Percentiles rank a stretch among this genome's conserved stretches.
Conservation (phyloP, 2,888 invertebrate species). For the Lasius fuliginosus region DNA sequence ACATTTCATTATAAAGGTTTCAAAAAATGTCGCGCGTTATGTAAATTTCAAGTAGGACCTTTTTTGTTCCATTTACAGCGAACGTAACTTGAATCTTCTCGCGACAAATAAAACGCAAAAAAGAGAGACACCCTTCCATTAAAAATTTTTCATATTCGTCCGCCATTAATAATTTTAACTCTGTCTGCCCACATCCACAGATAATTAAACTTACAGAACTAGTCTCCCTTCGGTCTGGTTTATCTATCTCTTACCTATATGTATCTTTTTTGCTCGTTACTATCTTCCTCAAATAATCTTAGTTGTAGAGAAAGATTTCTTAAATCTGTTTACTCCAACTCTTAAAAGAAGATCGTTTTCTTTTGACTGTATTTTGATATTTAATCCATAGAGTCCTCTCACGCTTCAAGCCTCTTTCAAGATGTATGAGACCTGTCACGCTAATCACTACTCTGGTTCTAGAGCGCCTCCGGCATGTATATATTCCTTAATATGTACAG, state of each 20-base stretch:
- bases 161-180: neutral
- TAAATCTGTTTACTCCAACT: neutral
- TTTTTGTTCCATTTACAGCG: neutral
- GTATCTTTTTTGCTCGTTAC: conserved; percentile 12
- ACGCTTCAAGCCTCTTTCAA: neutral
- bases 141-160: neutral
- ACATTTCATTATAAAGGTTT: conserved; percentile 17
- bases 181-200: neutral
- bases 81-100: neutral
- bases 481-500: conserved; percentile 36
- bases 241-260: conserved; percentile 1
- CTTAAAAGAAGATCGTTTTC: neutral
- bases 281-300: conserved; percentile 5
- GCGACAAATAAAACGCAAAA: neutral
- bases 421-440: neutral
- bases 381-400: neutral
- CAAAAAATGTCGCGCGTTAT: neutral
- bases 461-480: neutral
- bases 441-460: conserved; percentile 13
- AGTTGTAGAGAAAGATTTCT: neutral
- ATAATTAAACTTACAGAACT: neutral
- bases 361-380: conserved; percentile 32
- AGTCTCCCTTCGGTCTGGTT: neutral
- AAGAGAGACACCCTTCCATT: neutral
- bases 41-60: neutral